These are phyloP conservation scores for Galleria mellonella DNA, from an alignment of 1,140 invertebrate genomes.

Conservation along the genomic window DNA sequence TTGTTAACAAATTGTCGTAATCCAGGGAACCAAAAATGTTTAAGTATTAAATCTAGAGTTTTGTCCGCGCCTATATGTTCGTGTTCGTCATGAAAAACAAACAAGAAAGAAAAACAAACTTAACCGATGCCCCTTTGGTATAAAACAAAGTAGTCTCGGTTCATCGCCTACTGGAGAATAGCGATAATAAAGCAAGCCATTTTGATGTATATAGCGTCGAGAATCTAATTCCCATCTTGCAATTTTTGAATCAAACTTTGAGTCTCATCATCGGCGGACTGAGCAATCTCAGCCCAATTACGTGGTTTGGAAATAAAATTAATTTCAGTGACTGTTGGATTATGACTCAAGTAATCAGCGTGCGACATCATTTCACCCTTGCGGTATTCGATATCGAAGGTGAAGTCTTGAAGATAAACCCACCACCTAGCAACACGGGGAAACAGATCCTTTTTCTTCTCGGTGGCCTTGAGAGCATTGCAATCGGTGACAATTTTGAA, in stretches of 20 bases:
- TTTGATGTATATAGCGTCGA: slow-evolving; percentile 1
- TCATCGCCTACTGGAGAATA: slow-evolving; percentile 3
- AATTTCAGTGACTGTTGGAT: slow-evolving; percentile 7
- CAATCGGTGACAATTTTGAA: slow-evolving; percentile 19
- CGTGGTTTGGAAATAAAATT: neutral
- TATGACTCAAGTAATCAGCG: slow-evolving; percentile 37
- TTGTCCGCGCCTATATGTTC: slow-evolving; percentile 19
- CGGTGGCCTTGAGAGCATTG: slow-evolving; percentile 12
- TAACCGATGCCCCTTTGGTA: slow-evolving; percentile 11
- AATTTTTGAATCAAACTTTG: neutral
- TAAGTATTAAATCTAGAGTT: slow-evolving; percentile 12
- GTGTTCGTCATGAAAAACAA: slow-evolving; percentile 25
- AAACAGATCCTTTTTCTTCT: slow-evolving; percentile 35
- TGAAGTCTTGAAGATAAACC: slow-evolving; percentile 38
- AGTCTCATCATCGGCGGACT: slow-evolving; percentile 6
- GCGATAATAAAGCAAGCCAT: slow-evolving; percentile 6
- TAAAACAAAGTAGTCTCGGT: slow-evolving; percentile 5
- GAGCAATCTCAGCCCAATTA: slow-evolving; percentile 14
- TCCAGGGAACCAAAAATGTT: slow-evolving; percentile 25
- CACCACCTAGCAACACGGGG: slow-evolving; percentile 37
- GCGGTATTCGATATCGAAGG: slow-evolving; percentile 49
- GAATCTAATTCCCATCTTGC: slow-evolving; percentile 4
- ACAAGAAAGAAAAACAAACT: slow-evolving; percentile 15
- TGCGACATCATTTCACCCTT: slow-evolving; percentile 23
- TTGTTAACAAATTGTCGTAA: slow-evolving; percentile 16